Conservation (phyloP, 2,113 vertebrate genomes). For the Casuarius casuarius region DNA sequence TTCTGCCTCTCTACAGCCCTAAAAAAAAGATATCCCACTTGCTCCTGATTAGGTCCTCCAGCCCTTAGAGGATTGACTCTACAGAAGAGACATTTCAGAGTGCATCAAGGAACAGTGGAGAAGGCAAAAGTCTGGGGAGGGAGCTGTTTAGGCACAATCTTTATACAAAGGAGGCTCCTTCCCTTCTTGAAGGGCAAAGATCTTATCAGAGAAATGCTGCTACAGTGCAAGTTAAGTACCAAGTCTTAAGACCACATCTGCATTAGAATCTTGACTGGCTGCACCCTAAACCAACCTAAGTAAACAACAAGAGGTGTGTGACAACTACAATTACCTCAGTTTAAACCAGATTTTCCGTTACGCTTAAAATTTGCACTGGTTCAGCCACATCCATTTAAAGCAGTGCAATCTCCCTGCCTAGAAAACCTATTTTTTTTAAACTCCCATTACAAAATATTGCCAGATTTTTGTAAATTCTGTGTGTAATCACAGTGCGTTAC, state of each 20-base stretch:
- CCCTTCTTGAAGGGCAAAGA: not conserved
- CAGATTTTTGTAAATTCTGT: conserved; percentile 42
- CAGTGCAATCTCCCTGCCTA: not conserved
- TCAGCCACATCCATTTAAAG: conserved; percentile 15
- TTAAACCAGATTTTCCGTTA: conserved; percentile 37
- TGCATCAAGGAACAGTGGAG: not conserved
- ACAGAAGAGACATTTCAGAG: not conserved
- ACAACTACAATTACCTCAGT: not conserved
- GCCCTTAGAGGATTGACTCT: not conserved
- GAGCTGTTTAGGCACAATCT: not conserved
- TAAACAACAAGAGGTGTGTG: not conserved
- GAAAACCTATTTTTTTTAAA: conserved; percentile 14
- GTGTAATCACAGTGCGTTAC: conserved; percentile 16
- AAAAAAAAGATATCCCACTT: not conserved
- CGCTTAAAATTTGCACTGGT: not conserved
- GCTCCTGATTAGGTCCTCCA: not conserved
- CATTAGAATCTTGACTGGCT: not conserved
- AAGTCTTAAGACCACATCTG: not conserved
- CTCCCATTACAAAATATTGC: conserved; percentile 18
- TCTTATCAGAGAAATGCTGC: not conserved
- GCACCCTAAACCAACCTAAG: not conserved
- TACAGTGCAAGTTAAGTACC: not conserved
- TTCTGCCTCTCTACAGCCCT: not conserved
- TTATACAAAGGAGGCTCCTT: not conserved
- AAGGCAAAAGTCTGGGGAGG: not conserved